Conservation (phyloP, 2,888 invertebrate species). For the Nemapogon koenigi region DNA sequence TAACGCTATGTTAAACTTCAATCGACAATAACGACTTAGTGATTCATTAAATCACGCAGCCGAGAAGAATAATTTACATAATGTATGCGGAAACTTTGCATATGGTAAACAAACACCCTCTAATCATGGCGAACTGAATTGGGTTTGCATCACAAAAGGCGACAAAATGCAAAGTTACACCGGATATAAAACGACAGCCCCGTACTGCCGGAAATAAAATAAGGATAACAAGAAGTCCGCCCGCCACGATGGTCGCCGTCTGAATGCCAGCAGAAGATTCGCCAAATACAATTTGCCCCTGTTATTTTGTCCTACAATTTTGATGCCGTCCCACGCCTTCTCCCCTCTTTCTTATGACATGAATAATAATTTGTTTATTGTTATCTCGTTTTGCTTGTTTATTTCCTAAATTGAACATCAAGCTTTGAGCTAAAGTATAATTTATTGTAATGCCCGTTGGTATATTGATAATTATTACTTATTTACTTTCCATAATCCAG, state of each 20-base stretch:
- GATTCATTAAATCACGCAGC: too few species aligned
- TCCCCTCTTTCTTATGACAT: conserved; percentile 26
- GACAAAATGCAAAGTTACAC: conserved; percentile 2
- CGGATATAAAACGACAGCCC: conserved; percentile 13
- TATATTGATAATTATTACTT: too few species aligned
- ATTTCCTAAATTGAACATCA: conserved; percentile 19
- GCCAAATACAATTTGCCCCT: conserved; percentile 29
- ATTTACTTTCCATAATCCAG: too few species aligned
- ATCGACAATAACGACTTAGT: too few species aligned
- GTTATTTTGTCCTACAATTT: conserved; percentile 31
- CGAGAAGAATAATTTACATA: too few species aligned
- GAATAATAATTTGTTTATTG: conserved; percentile 46
- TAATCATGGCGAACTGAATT: too few species aligned
- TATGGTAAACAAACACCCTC: too few species aligned
- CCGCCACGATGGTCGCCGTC: conserved; percentile 13
- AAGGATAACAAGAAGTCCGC: conserved; percentile 19
- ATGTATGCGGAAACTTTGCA: too few species aligned
- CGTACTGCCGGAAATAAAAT: conserved; percentile 18
- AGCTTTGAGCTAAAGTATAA: too few species aligned
- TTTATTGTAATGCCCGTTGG: too few species aligned
- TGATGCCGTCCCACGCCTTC: conserved; percentile 24
- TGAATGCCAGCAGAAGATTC: conserved; percentile 15
- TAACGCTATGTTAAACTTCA: too few species aligned
- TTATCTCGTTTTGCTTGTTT: conserved; percentile 29
- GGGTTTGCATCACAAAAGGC: background rate